Base-by-base conservation (phyloP, 1,140 invertebrate genomes). In the Ylistrum balloti region DNA sequence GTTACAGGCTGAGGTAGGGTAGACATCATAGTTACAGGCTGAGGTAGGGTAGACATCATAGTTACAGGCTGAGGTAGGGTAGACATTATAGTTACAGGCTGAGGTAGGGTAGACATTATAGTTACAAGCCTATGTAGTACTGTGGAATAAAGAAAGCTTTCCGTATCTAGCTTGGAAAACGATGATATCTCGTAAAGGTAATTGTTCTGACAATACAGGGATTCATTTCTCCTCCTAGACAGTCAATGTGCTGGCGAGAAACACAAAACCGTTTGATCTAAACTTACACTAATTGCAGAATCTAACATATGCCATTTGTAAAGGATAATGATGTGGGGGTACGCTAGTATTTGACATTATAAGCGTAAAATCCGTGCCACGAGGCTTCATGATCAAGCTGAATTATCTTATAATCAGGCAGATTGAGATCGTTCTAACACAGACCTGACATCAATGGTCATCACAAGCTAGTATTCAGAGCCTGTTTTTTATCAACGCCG, bases 191-290 rank as follows among this genome's bases (percentile, higher is more conserved):
- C 28, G 56, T 74, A 74, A 74, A 28, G 17, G 56, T 74, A 74
- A 74, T 74, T 74, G 56, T 74, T 74, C 56, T n/a, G 56, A 74
- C 56, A 74, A 74, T 28, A 28, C 22, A 74, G 56, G 28, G 56
- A 74, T 74, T 28, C 17, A n/a, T 28, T 74, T 74, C 56, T 74
- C 22, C 28, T 74, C 56, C 28, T 9, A 9, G 56, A 74, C 56
- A 74, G 9, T 74, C 28, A 74, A 3, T 74, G 22, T 74, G n/a
- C 56, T 74, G 22, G 56, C n/a, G 22, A 74, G 56, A 74, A 74
- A 74, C 56, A 74, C 56, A 74, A 74, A 74, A n/a, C 56, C 56
- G 56, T 74, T 74, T 74, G 56, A 74, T 74, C 56, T 74, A 74
- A 28, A 9, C n/a, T 28, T 17, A 74, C 56, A 74, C 56, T 74